Conservation (phyloP, 92 coral and sea anemone genomes). For the Isaurus tuberculatus region DNA sequence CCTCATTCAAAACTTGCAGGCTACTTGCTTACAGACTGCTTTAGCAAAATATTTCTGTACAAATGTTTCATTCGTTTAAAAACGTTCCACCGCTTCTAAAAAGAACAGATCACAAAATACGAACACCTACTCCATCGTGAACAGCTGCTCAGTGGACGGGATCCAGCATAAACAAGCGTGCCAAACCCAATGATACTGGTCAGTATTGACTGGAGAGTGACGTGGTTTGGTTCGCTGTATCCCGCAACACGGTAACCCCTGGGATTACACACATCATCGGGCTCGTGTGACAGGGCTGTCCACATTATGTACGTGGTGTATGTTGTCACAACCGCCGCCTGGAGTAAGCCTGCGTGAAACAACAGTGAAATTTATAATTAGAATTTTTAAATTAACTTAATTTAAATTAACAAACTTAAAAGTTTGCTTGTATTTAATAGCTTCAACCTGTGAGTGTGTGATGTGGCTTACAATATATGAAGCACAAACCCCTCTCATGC, state of each 20-base stretch:
- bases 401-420: too few species aligned
- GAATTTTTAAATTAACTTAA: too few species aligned
- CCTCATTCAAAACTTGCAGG: too few species aligned
- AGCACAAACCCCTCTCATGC: too few species aligned
- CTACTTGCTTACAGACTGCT: too few species aligned
- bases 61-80: too few species aligned
- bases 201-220: slow-evolving; percentile 77
- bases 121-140: slow-evolving; percentile 73
- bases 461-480: too few species aligned
- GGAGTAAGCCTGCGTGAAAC: slow-evolving; percentile 63
- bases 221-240: slow-evolving; percentile 60
- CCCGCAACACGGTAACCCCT: slow-evolving; percentile 63
- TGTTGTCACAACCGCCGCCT: slow-evolving; percentile 75
- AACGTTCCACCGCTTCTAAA: too few species aligned
- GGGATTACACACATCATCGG: slow-evolving; percentile 75
- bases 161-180: slow-evolving; percentile 73
- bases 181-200: slow-evolving; percentile 63
- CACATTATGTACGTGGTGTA: slow-evolving; percentile 81
- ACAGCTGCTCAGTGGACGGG: slow-evolving; percentile 65
- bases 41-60: too few species aligned
- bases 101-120: not conserved
- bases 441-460: too few species aligned
- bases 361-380: not conserved
- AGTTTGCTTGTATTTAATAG: too few species aligned
- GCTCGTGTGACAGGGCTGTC: slow-evolving; percentile 85